phyloP scores from a whole-genome alignment of 2,797 vertebrate genomes.

The Spinibarbus caldwelli region DNA sequence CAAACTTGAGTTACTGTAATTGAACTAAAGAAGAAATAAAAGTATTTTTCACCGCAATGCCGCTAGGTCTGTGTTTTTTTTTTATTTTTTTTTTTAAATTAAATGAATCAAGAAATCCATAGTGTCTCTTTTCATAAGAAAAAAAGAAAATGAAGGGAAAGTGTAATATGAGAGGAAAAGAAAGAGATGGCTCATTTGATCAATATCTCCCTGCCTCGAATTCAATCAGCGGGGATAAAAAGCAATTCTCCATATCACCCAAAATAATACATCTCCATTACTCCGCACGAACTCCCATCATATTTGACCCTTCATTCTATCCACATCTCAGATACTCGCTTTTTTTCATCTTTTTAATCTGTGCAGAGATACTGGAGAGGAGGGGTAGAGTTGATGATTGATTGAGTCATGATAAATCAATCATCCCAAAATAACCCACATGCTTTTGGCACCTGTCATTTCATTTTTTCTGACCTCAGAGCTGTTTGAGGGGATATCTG shows the following conservation, averaged over 20 bases:
- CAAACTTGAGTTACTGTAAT: constrained; percentile 34
- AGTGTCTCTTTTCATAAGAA: constrained; percentile 16
- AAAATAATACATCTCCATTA: constrained; percentile 63
- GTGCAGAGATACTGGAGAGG: not conserved
- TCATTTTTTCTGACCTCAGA: constrained; percentile 24
- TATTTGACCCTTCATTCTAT: constrained; percentile 34
- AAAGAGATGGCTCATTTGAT: constrained; percentile 56
- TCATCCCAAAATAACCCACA: constrained; percentile 45
- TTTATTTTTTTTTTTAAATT: too few relatives aligned
- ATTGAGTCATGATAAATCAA: constrained; percentile 49
- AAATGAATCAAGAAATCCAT: constrained; percentile 47
- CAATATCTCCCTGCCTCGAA: constrained; percentile 58
- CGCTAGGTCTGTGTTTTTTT: constrained; percentile 24
- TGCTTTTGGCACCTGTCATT: constrained; percentile 42
- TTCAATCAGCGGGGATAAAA: constrained; percentile 63
- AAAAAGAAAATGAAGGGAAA: constrained; percentile 5
- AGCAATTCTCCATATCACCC: constrained; percentile 59
- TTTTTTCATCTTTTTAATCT: constrained; percentile 25
- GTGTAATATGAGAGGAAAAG: constrained; percentile 27
- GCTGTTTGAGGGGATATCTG: not conserved
- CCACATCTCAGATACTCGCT: constrained; percentile 2
- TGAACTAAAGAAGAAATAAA: not conserved
- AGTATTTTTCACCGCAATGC: constrained; percentile 8
- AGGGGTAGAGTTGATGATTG: constrained; percentile 1
- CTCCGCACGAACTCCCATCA: constrained; percentile 47